Percentiles rank a stretch among this genome's conserved stretches.
Evolutionary conservation across 2,113 vertebrate genomes (phyloP).

Genomic region (Cyprinodon tularosa): DNA sequence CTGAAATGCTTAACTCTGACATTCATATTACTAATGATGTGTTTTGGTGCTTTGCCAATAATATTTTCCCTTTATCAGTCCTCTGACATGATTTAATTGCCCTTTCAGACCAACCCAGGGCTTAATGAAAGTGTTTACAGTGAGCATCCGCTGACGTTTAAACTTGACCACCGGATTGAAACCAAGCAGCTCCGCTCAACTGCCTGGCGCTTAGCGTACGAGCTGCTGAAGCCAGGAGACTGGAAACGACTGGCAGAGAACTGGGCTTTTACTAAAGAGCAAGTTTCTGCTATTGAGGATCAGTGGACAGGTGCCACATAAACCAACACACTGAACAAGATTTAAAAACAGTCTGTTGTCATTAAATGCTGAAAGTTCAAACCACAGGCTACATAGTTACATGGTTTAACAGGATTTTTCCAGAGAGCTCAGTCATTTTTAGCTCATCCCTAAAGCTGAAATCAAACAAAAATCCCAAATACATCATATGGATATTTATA

Average conservation of each 20-base stretch:
- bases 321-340: not conserved
- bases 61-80: slow-evolving; percentile 61
- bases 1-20: slow-evolving; percentile 29
- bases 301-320: slow-evolving; percentile 88
- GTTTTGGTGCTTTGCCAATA: slow-evolving; percentile 38
- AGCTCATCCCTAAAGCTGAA: too few species aligned
- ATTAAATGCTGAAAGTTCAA: not conserved
- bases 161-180: slow-evolving; percentile 86
- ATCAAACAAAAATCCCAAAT: too few species aligned
- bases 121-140: slow-evolving; percentile 59
- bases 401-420: too few species aligned
- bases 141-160: slow-evolving; percentile 83
- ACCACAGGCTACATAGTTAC: not conserved
- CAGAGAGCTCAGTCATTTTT: too few species aligned
- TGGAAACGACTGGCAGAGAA: slow-evolving; percentile 87
- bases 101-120: slow-evolving; percentile 77
- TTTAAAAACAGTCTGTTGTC: not conserved
- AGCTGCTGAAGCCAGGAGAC: slow-evolving; percentile 80
- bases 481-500: too few species aligned
- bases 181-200: slow-evolving; percentile 80
- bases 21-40: slow-evolving; percentile 53
- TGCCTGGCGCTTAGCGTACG: slow-evolving; percentile 87
- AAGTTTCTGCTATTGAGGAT: slow-evolving; percentile 86
- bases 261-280: slow-evolving; percentile 85
- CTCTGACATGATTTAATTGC: slow-evolving; percentile 74